A percentile compares a stretch with the other conserved stretches of the same genome.
These are phyloP conservation scores for Centruroides sculpturatus DNA, from an alignment of 1,140 invertebrate genomes.

Conservation along the genomic window DNA sequence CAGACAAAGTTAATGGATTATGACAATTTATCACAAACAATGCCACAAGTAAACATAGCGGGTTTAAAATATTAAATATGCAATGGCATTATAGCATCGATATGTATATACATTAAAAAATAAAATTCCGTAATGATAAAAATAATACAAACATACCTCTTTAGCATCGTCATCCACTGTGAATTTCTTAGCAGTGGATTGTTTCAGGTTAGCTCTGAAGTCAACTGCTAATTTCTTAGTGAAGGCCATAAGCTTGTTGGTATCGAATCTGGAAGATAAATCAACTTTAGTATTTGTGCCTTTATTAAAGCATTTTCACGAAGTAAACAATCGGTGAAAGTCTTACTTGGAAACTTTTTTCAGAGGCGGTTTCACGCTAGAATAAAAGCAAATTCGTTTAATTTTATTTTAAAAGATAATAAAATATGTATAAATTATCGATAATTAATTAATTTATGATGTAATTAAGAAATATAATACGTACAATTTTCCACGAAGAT, in stretches of 20 bases:
- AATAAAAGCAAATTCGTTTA: constrained; percentile 10
- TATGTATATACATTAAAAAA: too few species aligned
- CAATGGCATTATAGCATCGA: too few species aligned
- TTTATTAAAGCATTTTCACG: neutral
- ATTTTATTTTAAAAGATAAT: constrained; percentile 11
- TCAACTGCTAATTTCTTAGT: constrained; percentile 87
- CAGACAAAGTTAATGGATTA: too few species aligned
- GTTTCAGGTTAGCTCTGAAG: constrained; percentile 97
- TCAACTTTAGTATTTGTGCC: neutral
- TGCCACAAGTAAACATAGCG: too few species aligned
- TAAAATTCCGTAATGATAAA: too few species aligned
- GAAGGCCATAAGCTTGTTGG: constrained; percentile 31
- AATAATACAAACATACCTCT: constrained; percentile 43
- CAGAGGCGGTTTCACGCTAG: constrained; percentile 86
- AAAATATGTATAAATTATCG: neutral
- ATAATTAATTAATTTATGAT: too few species aligned
- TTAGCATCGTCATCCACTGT: constrained; percentile 95
- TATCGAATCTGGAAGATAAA: constrained; percentile 47
- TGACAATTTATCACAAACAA: too few species aligned
- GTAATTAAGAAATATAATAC: constrained; percentile 43
- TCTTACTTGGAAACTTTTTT: constrained; percentile 90
- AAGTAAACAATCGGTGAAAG: neutral
- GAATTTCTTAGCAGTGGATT: constrained; percentile 66
- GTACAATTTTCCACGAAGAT: constrained; percentile 99
- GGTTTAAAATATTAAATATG: too few species aligned